Evolutionary conservation across 2,797 vertebrate genomes (phyloP).

Genomic region (Setipinna tenuifilis): DNA sequence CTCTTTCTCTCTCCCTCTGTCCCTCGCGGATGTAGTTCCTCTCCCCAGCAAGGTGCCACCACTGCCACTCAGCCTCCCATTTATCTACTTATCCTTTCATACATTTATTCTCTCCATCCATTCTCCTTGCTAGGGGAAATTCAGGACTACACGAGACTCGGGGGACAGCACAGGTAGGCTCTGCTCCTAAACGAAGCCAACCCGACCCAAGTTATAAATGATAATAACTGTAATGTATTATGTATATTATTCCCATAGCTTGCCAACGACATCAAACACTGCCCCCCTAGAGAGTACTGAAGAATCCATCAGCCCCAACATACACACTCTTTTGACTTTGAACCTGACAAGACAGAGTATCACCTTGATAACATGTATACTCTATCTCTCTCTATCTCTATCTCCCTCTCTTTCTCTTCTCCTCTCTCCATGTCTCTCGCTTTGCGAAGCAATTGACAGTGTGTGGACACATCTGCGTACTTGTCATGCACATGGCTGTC

Average conservation of each 20-base stretch:
- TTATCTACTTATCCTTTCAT: slow-evolving; percentile 26
- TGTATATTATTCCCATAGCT: neutral
- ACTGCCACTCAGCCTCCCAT: slow-evolving; percentile 18
- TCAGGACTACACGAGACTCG: neutral
- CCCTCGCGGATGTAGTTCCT: neutral
- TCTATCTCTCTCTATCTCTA: neutral
- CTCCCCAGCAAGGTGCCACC: slow-evolving; percentile 24
- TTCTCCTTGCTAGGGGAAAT: neutral
- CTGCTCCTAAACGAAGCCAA: neutral
- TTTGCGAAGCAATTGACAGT: neutral
- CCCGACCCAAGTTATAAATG: slow-evolving; percentile 11
- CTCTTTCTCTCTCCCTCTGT: neutral
- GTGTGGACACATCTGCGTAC: neutral
- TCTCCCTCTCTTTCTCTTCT: neutral
- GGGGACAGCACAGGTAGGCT: neutral
- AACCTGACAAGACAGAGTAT: neutral
- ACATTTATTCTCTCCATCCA: slow-evolving; percentile 18
- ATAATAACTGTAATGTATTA: slow-evolving; percentile 6
- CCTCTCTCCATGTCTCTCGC: neutral
- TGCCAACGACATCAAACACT: slow-evolving; percentile 27
- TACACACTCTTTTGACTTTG: neutral
- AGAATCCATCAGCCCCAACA: neutral
- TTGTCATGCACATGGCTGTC: neutral
- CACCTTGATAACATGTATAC: neutral
- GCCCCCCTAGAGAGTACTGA: neutral